Percentiles rank a stretch among this genome's conserved stretches.
Conservation (phyloP, 2,888 invertebrate genomes). For the Branchinecta sandiegonensis region DNA sequence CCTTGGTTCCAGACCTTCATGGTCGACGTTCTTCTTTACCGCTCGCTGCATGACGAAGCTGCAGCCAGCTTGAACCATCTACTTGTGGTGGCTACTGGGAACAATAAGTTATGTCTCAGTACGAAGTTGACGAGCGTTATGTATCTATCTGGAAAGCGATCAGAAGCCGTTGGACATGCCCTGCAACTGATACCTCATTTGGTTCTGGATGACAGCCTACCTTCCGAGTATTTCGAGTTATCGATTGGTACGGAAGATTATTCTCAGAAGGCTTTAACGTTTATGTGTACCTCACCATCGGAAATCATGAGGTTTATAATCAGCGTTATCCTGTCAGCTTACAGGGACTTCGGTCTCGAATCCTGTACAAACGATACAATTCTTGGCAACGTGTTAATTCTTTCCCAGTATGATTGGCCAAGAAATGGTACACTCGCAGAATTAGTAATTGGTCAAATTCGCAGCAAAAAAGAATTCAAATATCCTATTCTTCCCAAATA, state of each 20-base stretch:
- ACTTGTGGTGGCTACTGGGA: constrained; percentile 2
- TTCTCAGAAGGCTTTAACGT: neutral
- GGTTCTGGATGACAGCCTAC: neutral
- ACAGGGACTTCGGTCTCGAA: neutral
- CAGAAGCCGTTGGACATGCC: neutral
- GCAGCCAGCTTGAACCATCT: constrained; percentile 12
- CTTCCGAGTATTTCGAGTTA: neutral
- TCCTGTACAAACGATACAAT: constrained; percentile 1
- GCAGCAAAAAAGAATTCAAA: neutral
- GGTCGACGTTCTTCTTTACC: constrained; percentile 3
- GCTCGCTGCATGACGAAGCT: constrained; percentile 6
- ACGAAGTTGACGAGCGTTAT: neutral
- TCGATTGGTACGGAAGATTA: neutral
- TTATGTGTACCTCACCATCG: neutral
- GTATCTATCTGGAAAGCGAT: neutral
- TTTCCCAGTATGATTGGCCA: constrained; percentile 5
- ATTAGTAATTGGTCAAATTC: neutral
- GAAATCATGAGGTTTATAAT: constrained; percentile 5
- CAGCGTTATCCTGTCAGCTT: neutral
- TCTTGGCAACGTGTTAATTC: neutral
- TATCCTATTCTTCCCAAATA: constrained; percentile 3
- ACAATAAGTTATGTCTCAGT: constrained; percentile 7
- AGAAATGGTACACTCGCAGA: constrained; percentile 3
- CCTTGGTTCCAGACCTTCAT: constrained; percentile 10
- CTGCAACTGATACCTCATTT: constrained; percentile 5